Evolutionary conservation across 2,888 invertebrate species (phyloP).

Genomic region (Bimastos eiseni): DNA sequence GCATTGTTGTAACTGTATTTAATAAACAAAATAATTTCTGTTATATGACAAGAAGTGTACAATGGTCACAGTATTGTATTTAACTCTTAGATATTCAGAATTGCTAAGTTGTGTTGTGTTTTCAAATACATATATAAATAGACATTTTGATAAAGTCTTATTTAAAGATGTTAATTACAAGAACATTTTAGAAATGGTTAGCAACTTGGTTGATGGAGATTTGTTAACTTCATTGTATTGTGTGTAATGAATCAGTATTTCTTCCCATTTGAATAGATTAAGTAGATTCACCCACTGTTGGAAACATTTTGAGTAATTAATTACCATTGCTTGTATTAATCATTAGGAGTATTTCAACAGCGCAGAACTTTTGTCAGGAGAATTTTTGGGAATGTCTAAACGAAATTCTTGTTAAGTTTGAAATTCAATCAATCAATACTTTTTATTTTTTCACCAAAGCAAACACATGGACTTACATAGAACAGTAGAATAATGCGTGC

Average conservation of each 20-base stretch:
- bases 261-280: background rate
- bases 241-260: background rate
- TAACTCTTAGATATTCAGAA: background rate
- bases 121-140: background rate
- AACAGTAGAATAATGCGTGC: too few relatives aligned
- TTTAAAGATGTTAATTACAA: background rate
- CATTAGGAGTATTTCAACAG: background rate
- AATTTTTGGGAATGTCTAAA: background rate
- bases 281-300: background rate
- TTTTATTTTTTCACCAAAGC: too few relatives aligned
- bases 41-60: background rate
- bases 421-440: too few relatives aligned
- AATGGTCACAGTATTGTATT: constrained; percentile 4
- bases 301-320: background rate
- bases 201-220: background rate
- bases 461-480: too few relatives aligned
- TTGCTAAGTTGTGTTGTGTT: background rate
- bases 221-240: background rate
- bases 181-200: background rate
- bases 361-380: background rate
- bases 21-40: too few relatives aligned
- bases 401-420: background rate
- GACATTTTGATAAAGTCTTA: background rate
- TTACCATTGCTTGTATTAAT: background rate
- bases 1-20: background rate